Conservation (phyloP, 2,113 vertebrate species). For the Suricata suricatta region DNA sequence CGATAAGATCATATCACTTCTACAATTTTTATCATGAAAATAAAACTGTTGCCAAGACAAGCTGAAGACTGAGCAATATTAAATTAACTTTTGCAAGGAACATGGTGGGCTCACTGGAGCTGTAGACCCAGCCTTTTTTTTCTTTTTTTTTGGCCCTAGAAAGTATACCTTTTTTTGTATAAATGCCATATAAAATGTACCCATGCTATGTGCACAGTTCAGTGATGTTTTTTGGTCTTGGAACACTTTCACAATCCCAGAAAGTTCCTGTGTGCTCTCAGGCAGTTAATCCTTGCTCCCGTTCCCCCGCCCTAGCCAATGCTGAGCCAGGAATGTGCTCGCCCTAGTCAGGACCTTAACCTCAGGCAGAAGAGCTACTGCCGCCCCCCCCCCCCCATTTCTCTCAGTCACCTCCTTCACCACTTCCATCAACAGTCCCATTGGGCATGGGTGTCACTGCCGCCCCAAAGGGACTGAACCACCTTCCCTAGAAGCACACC, state of each 20-base stretch:
- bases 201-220: neutral
- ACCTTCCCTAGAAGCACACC: neutral
- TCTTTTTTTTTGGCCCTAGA: neutral
- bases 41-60: slow-evolving; percentile 26
- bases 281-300: neutral
- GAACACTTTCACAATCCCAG: neutral
- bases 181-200: neutral
- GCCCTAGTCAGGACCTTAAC: neutral
- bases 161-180: neutral
- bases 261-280: neutral
- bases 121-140: neutral
- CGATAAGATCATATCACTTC: slow-evolving; percentile 17
- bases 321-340: neutral
- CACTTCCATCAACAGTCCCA: neutral
- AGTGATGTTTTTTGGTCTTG: neutral
- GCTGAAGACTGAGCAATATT: neutral
- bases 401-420: neutral
- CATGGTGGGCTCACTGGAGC: neutral
- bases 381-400: neutral
- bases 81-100: neutral
- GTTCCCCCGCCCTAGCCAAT: too few species aligned
- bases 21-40: slow-evolving; percentile 28
- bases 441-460: neutral
- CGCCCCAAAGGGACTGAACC: neutral
- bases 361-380: neutral